A percentile compares a stretch with the other conserved stretches of the same genome.
These are phyloP conservation scores for Capitulum mitella DNA, from an alignment of 2,888 invertebrate genomes.

Conservation along the genomic window DNA sequence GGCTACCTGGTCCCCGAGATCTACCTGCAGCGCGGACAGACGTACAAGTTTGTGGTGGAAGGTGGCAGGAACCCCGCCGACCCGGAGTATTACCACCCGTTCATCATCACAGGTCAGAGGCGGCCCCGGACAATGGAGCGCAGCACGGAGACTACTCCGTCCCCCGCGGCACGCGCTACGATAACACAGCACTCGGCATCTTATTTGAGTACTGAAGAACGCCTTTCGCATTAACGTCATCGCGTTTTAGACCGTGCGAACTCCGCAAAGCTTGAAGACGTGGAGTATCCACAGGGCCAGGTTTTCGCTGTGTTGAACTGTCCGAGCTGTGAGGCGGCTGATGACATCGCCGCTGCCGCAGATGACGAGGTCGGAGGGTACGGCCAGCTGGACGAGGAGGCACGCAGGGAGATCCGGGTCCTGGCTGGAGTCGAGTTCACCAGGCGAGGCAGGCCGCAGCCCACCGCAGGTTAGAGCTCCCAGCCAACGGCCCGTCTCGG, in stretches of 20 bases:
- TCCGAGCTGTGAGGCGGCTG: too few species aligned
- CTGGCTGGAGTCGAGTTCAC: constrained; percentile 73
- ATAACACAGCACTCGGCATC: too few species aligned
- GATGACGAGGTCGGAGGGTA: constrained; percentile 77
- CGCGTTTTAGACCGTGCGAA: too few species aligned
- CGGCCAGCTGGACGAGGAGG: constrained; percentile 61
- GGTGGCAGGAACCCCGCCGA: constrained; percentile 87
- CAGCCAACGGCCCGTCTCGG: constrained; percentile 6
- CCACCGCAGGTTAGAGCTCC: constrained; percentile 56
- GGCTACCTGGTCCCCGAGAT: constrained; percentile 79
- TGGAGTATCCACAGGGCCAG: too few species aligned
- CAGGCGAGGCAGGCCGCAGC: constrained; percentile 69
- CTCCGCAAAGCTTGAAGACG: too few species aligned
- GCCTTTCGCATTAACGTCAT: too few species aligned
- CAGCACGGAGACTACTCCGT: too few species aligned
- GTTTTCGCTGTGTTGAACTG: too few species aligned
- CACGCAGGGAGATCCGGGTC: constrained; percentile 62
- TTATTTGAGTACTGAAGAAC: too few species aligned
- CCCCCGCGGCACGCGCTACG: too few species aligned
- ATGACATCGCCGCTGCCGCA: too few species aligned
- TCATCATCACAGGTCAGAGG: constrained; percentile 61
- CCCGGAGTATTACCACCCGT: constrained; percentile 75
- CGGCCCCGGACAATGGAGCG: neutral
- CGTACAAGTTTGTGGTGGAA: constrained; percentile 68
- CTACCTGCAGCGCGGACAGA: constrained; percentile 73